Evolutionary conservation across 2,888 invertebrate species (phyloP).

Genomic region (Meloe dianella): DNA sequence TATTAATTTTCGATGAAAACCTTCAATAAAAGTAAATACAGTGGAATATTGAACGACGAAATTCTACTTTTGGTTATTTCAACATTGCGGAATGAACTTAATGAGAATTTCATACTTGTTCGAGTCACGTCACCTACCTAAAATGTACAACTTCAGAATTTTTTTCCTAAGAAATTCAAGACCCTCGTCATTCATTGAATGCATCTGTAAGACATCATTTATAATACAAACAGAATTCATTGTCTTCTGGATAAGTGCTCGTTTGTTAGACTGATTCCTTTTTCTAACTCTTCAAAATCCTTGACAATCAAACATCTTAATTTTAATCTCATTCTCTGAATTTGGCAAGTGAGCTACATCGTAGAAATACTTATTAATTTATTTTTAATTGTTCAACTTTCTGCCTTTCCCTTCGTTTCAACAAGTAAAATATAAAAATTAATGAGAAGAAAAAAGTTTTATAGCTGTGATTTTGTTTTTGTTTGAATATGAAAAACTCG

Average conservation of each 20-base stretch:
- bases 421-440: background rate
- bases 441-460: background rate
- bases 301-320: constrained; percentile 8
- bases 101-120: constrained; percentile 15
- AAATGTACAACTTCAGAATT: constrained; percentile 8
- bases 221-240: constrained; percentile 15
- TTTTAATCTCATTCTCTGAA: constrained; percentile 1
- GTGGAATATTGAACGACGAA: background rate
- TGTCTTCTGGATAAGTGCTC: constrained; percentile 12
- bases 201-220: constrained; percentile 15
- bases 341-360: background rate
- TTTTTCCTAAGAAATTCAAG: background rate
- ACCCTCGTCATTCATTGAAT: background rate
- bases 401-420: background rate
- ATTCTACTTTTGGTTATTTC: background rate
- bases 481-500: background rate
- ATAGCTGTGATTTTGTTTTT: background rate
- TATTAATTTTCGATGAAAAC: background rate
- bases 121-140: constrained; percentile 7
- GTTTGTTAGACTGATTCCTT: constrained; percentile 12
- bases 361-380: constrained; percentile 4
- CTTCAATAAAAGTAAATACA: background rate
- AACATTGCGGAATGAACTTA: background rate
- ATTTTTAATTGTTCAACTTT: background rate
- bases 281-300: constrained; percentile 2